Conservation (phyloP, 1,140 invertebrate genomes). For the Dufourea novaeangliae region DNA sequence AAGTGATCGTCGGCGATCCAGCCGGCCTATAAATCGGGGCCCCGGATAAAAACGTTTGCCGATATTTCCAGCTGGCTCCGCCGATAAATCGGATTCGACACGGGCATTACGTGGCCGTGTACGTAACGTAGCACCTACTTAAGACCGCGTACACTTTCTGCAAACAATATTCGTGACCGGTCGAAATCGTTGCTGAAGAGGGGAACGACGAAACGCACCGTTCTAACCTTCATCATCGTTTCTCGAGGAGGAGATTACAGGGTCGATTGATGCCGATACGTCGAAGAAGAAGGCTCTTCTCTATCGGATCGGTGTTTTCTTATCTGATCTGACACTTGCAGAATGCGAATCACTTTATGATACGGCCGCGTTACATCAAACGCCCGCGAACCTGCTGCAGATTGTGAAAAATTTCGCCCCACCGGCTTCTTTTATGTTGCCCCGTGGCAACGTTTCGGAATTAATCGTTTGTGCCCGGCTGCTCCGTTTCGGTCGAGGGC, state of each 20-base stretch:
- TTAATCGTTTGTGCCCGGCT: not conserved
- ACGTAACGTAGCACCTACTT: slow-evolving; percentile 66
- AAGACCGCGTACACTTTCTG: slow-evolving; percentile 58
- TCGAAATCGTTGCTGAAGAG: too few species aligned
- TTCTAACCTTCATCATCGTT: slow-evolving; percentile 36
- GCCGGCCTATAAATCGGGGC: not conserved
- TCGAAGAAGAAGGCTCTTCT: slow-evolving; percentile 18
- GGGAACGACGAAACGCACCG: not conserved
- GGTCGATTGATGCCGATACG: slow-evolving; percentile 60
- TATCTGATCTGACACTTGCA: slow-evolving; percentile 37
- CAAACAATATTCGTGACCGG: slow-evolving; percentile 59
- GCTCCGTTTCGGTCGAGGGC: too few species aligned
- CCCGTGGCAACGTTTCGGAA: not conserved
- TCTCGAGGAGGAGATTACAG: slow-evolving; percentile 67
- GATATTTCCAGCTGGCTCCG: not conserved
- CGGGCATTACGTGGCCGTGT: slow-evolving; percentile 2
- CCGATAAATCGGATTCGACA: not conserved
- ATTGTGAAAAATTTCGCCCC: slow-evolving; percentile 7
- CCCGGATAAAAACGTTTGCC: not conserved
- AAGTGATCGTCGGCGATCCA: not conserved
- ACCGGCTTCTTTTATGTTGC: not conserved
- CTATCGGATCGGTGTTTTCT: slow-evolving; percentile 11
- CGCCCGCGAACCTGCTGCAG: not conserved
- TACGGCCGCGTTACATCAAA: slow-evolving; percentile 28
- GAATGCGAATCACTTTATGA: slow-evolving; percentile 40